A percentile compares a stretch with the other conserved stretches of the same genome.
Evolutionary conservation across 2,888 invertebrate genomes (phyloP).

Genomic region (Microlaimidae sp.): DNA sequence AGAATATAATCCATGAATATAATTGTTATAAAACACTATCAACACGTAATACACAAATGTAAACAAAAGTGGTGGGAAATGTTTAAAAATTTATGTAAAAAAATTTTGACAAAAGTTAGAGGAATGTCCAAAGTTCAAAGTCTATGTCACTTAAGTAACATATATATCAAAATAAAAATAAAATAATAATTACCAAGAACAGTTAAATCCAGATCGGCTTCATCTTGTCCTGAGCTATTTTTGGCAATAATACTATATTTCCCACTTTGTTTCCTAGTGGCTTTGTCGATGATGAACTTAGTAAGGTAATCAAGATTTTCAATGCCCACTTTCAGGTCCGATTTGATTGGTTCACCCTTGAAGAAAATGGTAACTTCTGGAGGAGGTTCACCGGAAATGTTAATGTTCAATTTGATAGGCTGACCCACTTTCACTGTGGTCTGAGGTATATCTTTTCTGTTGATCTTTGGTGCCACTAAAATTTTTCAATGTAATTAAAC

Average conservation of each 20-base stretch:
- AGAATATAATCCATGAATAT: no score
- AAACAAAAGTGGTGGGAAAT: no score
- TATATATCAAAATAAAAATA: no score
- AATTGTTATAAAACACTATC: no score
- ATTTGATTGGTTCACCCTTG: conserved; percentile 6
- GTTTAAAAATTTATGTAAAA: no score
- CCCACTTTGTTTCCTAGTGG: conserved; percentile 39
- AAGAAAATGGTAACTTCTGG: conserved; percentile 85
- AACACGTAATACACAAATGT: no score
- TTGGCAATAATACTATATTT: conserved; percentile 40
- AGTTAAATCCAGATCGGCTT: conserved; percentile 43
- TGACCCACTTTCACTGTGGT: conserved; percentile 81
- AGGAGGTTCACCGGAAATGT: conserved; percentile 85
- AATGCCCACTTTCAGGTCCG: conserved; percentile 21
- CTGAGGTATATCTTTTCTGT: conserved; percentile 69
- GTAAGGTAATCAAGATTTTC: conserved; percentile 26
- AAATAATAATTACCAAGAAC: conserved; percentile 48
- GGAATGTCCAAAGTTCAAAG: no score
- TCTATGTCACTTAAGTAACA: no score
- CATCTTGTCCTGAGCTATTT: conserved; percentile 41
- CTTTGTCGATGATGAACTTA: conserved; percentile 35
- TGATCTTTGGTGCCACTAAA: conserved; percentile 61
- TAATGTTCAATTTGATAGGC: conserved; percentile 69
- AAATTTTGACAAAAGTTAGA: no score
- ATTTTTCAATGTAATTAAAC: no score